Evolutionary conservation across 2,888 invertebrate genomes (phyloP), one percentile per base, ranked within the genome.

Genomic region (Trissolcus brochymenae): DNA sequence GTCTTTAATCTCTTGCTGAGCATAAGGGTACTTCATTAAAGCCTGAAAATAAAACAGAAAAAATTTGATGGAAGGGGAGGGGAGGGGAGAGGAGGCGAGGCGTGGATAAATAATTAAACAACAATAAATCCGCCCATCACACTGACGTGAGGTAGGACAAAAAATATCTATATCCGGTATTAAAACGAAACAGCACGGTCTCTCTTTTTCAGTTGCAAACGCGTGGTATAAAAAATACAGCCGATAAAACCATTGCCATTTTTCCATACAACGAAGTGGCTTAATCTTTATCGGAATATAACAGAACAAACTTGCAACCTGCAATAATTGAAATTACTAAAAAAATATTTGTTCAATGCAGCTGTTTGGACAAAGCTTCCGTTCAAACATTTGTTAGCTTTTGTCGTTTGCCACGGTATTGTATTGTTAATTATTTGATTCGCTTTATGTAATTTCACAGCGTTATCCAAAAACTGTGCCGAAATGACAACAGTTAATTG

Each of bases 391-490:
- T 1, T 16, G 25, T 25, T 9, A 16, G 50, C 60, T 35, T 50
- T 60, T 40, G 35, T 50, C 7, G 35, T 40, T 16, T 13, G 11
- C 14, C 21, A 13, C 6, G 56, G 43, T 17, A 25, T 65, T 76
- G 54, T 56, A 55, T 66, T 71, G 61, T 61, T 66, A 43, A 71
- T 76, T 61, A 66, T 50, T 54, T 46, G 62, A 66, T 76, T 67
- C 60, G 65, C 35, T 66, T 51, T 61, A 46, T 71, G 51, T 76
- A 56, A 71, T 61, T 76, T 66, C 43, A 60, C 25, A 66, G 66
- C 62, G 66, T 61, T 70, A 70, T 65, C 51, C 17, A 59, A 71
- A 76, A 71, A 71, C 76, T 71, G 66, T 46, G 17, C 49, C 53
- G 59, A 67, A 56, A 62, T 70, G 70, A 68, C 72, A 64, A 59